Conservation (phyloP, 2,113 vertebrate genomes). For the Nicator chloris region DNA sequence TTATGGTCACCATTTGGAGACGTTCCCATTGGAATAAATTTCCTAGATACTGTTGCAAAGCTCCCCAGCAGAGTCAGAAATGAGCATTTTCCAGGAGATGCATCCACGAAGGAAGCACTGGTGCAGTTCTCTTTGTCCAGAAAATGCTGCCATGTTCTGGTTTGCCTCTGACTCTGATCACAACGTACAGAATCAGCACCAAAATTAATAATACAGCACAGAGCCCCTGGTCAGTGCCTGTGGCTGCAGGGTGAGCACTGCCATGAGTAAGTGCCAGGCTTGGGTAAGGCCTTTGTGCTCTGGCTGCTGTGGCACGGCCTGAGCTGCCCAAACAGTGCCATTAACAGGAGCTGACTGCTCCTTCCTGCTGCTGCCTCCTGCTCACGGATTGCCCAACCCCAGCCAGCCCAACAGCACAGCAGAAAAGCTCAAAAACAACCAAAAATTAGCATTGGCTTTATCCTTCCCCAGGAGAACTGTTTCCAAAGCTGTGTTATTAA, state of each 20-base stretch:
- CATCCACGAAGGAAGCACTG: not conserved
- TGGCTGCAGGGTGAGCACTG: not conserved
- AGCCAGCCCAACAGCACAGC: not conserved
- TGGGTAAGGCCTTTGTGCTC: not conserved
- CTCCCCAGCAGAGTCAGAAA: not conserved
- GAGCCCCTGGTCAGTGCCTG: not conserved
- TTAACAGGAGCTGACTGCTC: not conserved
- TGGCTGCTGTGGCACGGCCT: not conserved
- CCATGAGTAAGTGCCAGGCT: not conserved
- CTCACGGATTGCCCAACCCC: not conserved
- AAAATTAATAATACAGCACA: not conserved
- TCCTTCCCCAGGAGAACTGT: not conserved
- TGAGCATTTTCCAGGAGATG: not conserved
- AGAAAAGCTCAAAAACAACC: not conserved
- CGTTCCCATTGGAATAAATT: not conserved
- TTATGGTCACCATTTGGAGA: not conserved
- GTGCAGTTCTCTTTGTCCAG: not conserved
- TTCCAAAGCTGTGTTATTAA: not conserved
- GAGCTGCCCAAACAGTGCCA: not conserved
- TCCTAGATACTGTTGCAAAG: not conserved
- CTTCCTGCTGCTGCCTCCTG: not conserved
- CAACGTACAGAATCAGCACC: not conserved
- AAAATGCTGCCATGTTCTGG: accelerated
- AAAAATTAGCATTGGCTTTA: not conserved
- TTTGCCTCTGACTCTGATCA: not conserved